Evolutionary conservation across 1,140 invertebrate species (phyloP).

Genomic region (Eueides isabella): DNA sequence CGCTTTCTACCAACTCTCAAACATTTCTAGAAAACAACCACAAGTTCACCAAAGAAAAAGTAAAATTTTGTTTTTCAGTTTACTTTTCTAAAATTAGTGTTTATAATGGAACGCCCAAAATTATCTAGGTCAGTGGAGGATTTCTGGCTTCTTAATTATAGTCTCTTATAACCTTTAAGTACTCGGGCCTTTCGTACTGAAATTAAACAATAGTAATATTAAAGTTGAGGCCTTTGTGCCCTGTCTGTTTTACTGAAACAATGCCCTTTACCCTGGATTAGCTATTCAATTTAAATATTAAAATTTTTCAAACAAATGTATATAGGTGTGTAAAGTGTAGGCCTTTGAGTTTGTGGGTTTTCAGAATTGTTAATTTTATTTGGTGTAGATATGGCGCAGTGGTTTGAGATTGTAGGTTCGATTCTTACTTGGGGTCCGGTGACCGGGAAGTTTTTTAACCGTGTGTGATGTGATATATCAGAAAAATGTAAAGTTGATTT

Average conservation of each 20-base stretch:
- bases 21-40: neutral
- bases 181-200: constrained; percentile 22
- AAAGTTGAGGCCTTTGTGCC: constrained; percentile 33
- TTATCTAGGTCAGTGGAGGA: constrained; percentile 33
- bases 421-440: no score
- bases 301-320: neutral
- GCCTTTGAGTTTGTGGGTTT: no score
- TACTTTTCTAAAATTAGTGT: constrained; percentile 11
- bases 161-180: constrained; percentile 39
- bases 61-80: neutral
- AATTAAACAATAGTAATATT: constrained; percentile 42
- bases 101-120: constrained; percentile 6
- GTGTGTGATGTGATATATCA: no score
- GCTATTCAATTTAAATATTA: constrained; percentile 16
- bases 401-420: neutral
- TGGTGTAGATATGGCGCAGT: neutral
- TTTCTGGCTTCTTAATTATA: constrained; percentile 32
- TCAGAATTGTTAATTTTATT: neutral
- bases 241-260: constrained; percentile 23
- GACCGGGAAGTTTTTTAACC: no score
- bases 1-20: no score
- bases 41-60: neutral
- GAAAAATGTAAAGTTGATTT: no score
- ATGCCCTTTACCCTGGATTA: constrained; percentile 27
- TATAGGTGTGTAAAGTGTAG: no score